These are phyloP conservation scores for Thera britannica DNA, from an alignment of 2,888 invertebrate genomes.

Conservation along the genomic window DNA sequence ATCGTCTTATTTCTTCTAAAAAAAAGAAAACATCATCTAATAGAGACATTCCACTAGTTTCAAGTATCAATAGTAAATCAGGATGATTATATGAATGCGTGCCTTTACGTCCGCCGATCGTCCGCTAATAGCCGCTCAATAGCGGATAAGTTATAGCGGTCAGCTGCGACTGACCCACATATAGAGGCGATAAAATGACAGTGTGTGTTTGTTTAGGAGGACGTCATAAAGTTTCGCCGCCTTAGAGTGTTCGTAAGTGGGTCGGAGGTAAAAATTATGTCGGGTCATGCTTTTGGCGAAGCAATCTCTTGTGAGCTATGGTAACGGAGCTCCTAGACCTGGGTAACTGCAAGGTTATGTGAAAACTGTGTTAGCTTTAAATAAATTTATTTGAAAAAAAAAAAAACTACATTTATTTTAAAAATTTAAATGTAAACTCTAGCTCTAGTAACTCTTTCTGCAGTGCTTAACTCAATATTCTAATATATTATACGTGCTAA, in stretches of 20 bases:
- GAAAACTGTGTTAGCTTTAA: too few relatives aligned
- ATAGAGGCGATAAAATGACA: conserved; percentile 21
- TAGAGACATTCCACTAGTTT: neutral
- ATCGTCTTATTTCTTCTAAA: too few relatives aligned
- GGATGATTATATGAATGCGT: conserved; percentile 26
- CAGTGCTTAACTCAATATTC: too few relatives aligned
- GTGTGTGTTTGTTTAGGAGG: conserved; percentile 25
- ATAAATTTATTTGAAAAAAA: too few relatives aligned
- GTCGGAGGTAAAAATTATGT: neutral
- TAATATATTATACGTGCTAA: too few relatives aligned
- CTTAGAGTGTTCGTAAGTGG: conserved; percentile 19
- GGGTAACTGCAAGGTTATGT: too few relatives aligned
- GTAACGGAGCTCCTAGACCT: neutral
- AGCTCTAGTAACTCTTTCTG: too few relatives aligned
- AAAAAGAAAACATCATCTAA: too few relatives aligned
- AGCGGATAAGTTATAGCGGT: conserved; percentile 44
- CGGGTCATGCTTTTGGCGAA: neutral
- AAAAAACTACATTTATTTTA: too few relatives aligned
- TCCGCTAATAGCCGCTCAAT: conserved; percentile 36
- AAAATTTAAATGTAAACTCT: too few relatives aligned
- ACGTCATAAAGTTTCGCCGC: conserved; percentile 22
- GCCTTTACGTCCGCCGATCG: conserved; percentile 40
- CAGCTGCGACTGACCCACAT: conserved; percentile 48
- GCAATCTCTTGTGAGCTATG: neutral
- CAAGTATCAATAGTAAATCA: conserved; percentile 1